Evolutionary conservation across 2,113 vertebrate species (phyloP).

Genomic region (Notechis scutatus): DNA sequence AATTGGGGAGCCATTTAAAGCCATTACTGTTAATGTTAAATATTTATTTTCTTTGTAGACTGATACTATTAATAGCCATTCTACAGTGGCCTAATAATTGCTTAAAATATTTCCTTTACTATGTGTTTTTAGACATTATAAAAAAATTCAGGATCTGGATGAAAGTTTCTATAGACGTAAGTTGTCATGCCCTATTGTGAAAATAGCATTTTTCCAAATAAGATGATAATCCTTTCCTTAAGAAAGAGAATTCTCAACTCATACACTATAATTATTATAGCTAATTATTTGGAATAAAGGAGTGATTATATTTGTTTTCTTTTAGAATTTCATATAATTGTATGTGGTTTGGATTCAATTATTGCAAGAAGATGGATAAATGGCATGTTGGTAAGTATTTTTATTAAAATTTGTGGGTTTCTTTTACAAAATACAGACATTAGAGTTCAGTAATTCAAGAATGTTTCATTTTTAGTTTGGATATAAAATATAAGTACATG

Average conservation of each 20-base stretch:
- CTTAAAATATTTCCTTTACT: constrained; percentile 65
- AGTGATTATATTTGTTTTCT: constrained; percentile 10
- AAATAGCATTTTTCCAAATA: constrained; percentile 8
- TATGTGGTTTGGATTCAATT: constrained; percentile 94
- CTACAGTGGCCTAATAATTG: neutral
- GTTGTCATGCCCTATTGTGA: constrained; percentile 49
- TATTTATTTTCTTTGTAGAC: neutral
- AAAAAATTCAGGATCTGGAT: constrained; percentile 95
- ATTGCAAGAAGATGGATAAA: constrained; percentile 96
- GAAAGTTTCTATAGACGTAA: constrained; percentile 93
- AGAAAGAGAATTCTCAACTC: neutral
- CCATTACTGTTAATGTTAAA: neutral
- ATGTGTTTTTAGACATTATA: constrained; percentile 81
- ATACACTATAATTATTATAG: neutral
- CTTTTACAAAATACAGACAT: neutral
- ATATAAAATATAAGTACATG: neutral
- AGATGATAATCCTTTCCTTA: neutral
- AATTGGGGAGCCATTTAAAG: neutral
- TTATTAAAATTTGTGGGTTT: neutral
- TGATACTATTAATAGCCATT: neutral
- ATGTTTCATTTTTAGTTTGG: neutral
- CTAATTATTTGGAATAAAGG: neutral
- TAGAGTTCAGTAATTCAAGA: neutral
- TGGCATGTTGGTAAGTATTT: constrained; percentile 87
- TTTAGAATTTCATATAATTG: constrained; percentile 93